A percentile compares a stretch with the other conserved stretches of the same genome.
Evolutionary conservation across 2,797 vertebrate genomes (phyloP).

Genomic region (Poecile montanus): DNA sequence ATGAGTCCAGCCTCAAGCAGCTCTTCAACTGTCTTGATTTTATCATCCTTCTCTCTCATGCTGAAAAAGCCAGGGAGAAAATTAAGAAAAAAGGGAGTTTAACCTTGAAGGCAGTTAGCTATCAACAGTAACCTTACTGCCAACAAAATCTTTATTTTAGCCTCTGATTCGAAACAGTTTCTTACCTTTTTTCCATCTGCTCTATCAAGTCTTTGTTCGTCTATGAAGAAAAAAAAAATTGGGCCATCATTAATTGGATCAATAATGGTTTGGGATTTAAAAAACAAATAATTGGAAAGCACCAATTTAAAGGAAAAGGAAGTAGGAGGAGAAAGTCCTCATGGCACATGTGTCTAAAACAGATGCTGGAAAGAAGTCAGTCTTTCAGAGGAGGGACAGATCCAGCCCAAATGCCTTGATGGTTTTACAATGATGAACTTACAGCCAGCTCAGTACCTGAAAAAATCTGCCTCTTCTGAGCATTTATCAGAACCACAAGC

Average conservation of each 20-base stretch:
- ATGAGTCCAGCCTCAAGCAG: conserved; percentile 93
- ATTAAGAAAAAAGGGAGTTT: neutral
- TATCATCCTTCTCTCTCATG: conserved; percentile 90
- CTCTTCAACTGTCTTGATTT: conserved; percentile 91
- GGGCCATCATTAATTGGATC: neutral
- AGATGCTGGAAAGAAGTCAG: neutral
- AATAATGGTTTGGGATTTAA: neutral
- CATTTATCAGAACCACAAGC: neutral
- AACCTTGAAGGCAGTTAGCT: neutral
- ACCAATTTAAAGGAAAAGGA: neutral
- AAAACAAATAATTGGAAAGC: neutral
- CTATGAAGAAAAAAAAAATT: conserved; percentile 12
- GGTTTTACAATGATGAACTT: neutral
- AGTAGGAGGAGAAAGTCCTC: accelerated
- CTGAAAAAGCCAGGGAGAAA: conserved; percentile 69
- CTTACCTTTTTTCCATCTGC: conserved; percentile 82
- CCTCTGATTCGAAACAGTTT: neutral
- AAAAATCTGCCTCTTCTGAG: neutral
- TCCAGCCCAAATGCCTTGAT: neutral
- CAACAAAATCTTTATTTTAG: neutral
- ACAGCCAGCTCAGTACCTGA: neutral
- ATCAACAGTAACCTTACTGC: neutral
- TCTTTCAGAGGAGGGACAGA: neutral
- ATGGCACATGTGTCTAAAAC: accelerated
- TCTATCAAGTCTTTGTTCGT: conserved; percentile 77